A percentile compares a stretch with the other conserved stretches of the same genome.
phyloP scores from a whole-genome alignment of 1,140 invertebrate species.

The Mizuhopecten yessoensis region DNA sequence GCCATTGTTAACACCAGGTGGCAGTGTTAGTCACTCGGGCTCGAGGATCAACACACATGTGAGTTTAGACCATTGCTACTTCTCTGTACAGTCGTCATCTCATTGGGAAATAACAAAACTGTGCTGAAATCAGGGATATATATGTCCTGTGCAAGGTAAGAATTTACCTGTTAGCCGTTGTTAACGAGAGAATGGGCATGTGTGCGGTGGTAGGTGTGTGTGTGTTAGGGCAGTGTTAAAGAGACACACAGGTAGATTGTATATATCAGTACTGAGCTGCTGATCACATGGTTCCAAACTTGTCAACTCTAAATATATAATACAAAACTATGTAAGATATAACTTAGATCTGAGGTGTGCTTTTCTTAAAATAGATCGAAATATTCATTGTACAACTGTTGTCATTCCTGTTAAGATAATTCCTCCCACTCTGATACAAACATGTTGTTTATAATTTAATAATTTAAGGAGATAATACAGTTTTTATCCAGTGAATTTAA shows the following conservation, averaged over 20 bases:
- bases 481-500: neutral
- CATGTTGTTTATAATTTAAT: neutral
- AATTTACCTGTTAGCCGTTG: neutral
- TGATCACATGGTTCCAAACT: neutral
- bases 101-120: neutral
- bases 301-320: neutral
- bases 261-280: neutral
- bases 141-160: neutral
- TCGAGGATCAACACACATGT: neutral
- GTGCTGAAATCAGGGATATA: neutral
- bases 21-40: neutral
- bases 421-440: neutral
- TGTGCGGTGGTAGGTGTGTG: neutral
- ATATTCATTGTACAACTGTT: no score
- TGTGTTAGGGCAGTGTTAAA: neutral
- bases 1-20: constrained; percentile 30
- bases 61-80: neutral
- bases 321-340: no score
- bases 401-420: no score
- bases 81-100: neutral
- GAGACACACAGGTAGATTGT: neutral
- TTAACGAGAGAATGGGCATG: neutral
- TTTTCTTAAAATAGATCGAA: neutral
- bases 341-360: neutral
- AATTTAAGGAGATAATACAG: neutral